Evolutionary conservation across 1,140 invertebrate genomes (phyloP), one percentile per base, ranked within the genome.

Genomic region (Anastrepha obliqua): DNA sequence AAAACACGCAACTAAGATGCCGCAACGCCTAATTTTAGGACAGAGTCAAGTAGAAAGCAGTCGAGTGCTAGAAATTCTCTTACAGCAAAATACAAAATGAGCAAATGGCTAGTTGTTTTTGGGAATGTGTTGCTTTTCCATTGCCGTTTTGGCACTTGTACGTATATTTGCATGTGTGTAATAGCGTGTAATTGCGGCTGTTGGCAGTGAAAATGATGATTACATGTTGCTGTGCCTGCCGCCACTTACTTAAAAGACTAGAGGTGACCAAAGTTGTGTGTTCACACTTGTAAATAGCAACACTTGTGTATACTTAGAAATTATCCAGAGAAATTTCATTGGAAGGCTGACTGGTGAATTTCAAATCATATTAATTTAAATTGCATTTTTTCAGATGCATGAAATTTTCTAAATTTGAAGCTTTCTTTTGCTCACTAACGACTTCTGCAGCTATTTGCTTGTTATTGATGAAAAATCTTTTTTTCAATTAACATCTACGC

Each of bases 241-340:
- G 39, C 13, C 39, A 15, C 39, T 67, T 67, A 67, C 64, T 67
- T 13, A 42, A 11, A 29, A 13, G 64, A 67, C 39, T 67, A 67
- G 29, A 42, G 64, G 64, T 67, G 64, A 67, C 64, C 64, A 67
- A 67, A 67, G 29, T 67, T 58, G 0, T 42, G n/a, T 70, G 29
- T 67, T 39, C 55, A 70, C 55, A n/a, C 55, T 47, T 70, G 20
- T 70, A 11, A 17, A 8, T 20, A 20, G 55, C 42, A 7, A 20
- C 51, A 29, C 60, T n/a, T 87, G 86, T 81, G 13, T 55, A n/a
- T 39, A 87, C 55, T 85, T 67, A 64, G 60, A 65, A 62, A 55
- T 87, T 29, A 85, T 17, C 1, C 29, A 29, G 29, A 29, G 29
- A 29, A 29, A 0, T 29, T 29, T 29, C 29, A 29, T 55, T 8